Percentiles rank a stretch among this genome's conserved stretches.
Conservation (phyloP, 2,888 invertebrate species). For the Blera fallax region DNA sequence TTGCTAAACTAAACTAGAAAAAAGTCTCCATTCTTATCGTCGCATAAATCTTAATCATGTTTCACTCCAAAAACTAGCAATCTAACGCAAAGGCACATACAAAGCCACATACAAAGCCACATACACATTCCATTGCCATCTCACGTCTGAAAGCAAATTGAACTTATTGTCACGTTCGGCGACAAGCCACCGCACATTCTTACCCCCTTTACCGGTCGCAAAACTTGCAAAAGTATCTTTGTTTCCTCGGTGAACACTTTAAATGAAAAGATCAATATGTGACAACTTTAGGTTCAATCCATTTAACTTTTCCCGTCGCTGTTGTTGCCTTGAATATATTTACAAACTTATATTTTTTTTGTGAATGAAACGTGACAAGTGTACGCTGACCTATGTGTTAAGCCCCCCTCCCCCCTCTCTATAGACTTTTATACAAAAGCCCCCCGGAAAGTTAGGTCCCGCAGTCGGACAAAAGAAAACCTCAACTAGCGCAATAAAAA, state of each 20-base stretch:
- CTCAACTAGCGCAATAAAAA: not conserved
- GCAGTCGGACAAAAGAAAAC: not conserved
- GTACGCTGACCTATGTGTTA: conserved; percentile 18
- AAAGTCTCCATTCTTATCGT: not conserved
- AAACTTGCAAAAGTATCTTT: conserved; percentile 1
- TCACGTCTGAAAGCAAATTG: conserved; percentile 14
- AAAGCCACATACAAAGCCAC: not conserved
- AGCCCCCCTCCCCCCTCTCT: not conserved
- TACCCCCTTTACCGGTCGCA: not conserved
- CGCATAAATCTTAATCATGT: conserved; percentile 13
- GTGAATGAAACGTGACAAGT: conserved; percentile 53
- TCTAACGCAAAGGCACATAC: not conserved
- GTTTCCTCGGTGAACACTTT: not conserved
- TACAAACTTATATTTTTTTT: not conserved
- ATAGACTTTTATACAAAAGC: not conserved
- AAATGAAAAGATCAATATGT: conserved; percentile 51
- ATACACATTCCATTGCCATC: not conserved
- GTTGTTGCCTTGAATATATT: conserved; percentile 9
- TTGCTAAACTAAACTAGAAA: not conserved
- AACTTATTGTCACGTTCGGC: conserved; percentile 50
- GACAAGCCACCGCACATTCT: not conserved
- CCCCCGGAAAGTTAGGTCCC: not conserved
- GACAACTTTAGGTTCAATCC: conserved; percentile 36
- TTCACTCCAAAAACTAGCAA: not conserved
- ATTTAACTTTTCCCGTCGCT: conserved; percentile 16